Evolutionary conservation across 2,797 vertebrate species (phyloP).

Genomic region (Alectoris magna): DNA sequence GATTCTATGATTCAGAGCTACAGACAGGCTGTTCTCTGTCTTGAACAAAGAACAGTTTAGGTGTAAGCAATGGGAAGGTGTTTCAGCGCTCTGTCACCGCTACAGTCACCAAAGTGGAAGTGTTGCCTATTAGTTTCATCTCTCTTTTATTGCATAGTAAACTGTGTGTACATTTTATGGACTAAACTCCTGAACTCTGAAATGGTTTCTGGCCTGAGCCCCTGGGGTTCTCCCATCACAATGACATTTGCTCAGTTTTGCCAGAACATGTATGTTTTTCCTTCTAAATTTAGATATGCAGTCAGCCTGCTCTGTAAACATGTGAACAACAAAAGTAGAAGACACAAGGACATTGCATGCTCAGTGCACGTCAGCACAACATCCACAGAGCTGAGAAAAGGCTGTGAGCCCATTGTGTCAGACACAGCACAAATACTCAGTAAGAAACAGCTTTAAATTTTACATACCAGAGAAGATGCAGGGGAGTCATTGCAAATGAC

Average conservation of each 20-base stretch:
- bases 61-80: fast-evolving
- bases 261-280: not conserved
- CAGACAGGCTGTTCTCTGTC: fast-evolving
- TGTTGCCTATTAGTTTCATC: not conserved
- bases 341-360: not conserved
- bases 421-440: not conserved
- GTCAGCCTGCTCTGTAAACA: not conserved
- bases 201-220: not conserved
- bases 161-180: not conserved
- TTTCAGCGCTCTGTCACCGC: not conserved
- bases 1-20: not conserved
- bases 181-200: not conserved
- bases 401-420: fast-evolving
- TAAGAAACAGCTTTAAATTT: not conserved
- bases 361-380: not conserved
- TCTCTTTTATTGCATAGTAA: not conserved
- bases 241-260: not conserved
- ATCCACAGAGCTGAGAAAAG: not conserved
- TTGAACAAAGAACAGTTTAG: not conserved
- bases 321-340: not conserved
- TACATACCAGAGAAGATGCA: not conserved
- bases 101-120: not conserved
- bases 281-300: not conserved
- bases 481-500: not conserved
- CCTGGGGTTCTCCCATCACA: not conserved